Evolutionary conservation across 2,888 invertebrate genomes (phyloP).

Genomic region (Seira musarum): DNA sequence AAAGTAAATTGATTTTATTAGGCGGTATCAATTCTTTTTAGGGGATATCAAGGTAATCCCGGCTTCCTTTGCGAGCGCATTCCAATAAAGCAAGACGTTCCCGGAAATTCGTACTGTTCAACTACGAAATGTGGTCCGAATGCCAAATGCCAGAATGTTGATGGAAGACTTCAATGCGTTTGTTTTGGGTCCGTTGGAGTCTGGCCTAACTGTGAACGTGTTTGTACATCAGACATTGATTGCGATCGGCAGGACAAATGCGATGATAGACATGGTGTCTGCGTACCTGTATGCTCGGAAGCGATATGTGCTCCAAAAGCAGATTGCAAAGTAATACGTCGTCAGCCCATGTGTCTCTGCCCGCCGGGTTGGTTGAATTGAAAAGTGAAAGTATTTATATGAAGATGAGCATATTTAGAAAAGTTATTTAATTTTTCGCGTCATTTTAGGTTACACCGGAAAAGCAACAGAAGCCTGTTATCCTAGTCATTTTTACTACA

Average conservation of each 20-base stretch:
- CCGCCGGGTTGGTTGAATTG: conserved; percentile 17
- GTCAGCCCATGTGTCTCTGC: conserved; percentile 44
- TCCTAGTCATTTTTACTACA: conserved; percentile 42
- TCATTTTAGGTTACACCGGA: conserved; percentile 33
- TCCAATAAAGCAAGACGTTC: conserved; percentile 15
- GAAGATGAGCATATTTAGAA: too few species aligned
- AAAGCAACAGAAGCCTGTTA: conserved; percentile 50
- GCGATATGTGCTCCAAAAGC: conserved; percentile 45
- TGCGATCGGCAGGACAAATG: conserved; percentile 44
- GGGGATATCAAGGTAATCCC: conserved; percentile 44
- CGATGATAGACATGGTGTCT: conserved; percentile 30
- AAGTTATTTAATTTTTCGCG: too few species aligned
- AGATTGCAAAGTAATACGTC: conserved; percentile 43
- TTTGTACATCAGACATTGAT: conserved; percentile 41
- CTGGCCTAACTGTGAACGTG: conserved; percentile 40
- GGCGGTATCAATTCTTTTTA: neutral
- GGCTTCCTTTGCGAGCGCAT: conserved; percentile 32
- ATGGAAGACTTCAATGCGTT: conserved; percentile 30
- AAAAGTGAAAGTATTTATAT: too few species aligned
- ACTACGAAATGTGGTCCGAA: conserved; percentile 40
- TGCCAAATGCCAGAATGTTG: conserved; percentile 32
- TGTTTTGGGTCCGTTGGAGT: conserved; percentile 28
- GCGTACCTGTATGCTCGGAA: conserved; percentile 36
- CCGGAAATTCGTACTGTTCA: conserved; percentile 29
- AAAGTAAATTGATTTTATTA: neutral